A percentile compares a stretch with the other conserved stretches of the same genome.
Conservation (phyloP, 2,797 vertebrate species). For the Argentina silus region DNA sequence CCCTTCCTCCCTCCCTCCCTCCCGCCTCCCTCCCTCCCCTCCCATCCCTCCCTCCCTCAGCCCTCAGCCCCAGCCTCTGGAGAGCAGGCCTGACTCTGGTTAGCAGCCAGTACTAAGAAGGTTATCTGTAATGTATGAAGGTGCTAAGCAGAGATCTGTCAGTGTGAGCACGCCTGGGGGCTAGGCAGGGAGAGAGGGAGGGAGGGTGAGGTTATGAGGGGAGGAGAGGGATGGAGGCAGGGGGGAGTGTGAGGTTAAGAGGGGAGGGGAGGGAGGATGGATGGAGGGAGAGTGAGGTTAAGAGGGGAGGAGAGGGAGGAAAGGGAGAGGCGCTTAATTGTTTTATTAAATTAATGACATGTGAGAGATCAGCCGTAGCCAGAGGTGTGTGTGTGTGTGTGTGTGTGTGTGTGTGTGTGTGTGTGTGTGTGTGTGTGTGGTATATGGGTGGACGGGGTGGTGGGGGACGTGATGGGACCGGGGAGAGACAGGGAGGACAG, state of each 20-base stretch:
- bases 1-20: neutral
- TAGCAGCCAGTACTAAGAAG: conserved; percentile 54
- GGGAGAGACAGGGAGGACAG: no score
- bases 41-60: neutral
- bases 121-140: conserved; percentile 69
- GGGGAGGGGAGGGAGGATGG: conserved; percentile 21
- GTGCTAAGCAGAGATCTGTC: conserved; percentile 73
- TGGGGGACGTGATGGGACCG: no score
- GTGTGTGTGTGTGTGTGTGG: no score
- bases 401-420: no score
- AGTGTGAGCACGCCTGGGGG: conserved; percentile 43
- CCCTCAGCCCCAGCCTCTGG: conserved; percentile 17
- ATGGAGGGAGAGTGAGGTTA: conserved; percentile 21
- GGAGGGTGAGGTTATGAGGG: conserved; percentile 7
- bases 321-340: conserved; percentile 59
- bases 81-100: conserved; percentile 51
- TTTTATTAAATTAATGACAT: conserved; percentile 79
- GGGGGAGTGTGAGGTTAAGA: conserved; percentile 27
- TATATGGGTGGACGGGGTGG: no score
- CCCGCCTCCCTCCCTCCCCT: neutral
- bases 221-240: conserved; percentile 18
- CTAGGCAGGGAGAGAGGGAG: conserved; percentile 24
- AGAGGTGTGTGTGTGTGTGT: conserved; percentile 47
- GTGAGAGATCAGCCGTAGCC: conserved; percentile 63
- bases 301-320: conserved; percentile 2